These are phyloP conservation scores for Cosmia trapezina DNA, from an alignment of 2,888 invertebrate genomes.

Conservation along the genomic window DNA sequence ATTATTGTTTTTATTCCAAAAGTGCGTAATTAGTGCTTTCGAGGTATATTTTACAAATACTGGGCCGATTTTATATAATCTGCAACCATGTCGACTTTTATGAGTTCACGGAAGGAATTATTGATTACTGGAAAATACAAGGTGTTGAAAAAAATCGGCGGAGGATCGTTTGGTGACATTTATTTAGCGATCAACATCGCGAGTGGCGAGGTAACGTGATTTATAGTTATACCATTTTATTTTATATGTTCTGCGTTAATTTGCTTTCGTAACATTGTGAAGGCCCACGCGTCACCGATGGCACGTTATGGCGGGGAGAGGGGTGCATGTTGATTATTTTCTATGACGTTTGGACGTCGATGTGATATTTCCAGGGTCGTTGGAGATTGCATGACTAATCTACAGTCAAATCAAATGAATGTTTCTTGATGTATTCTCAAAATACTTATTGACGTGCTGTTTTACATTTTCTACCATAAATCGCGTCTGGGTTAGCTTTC, in stretches of 20 bases:
- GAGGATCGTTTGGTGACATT: slow-evolving; percentile 99
- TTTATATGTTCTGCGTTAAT: slow-evolving; percentile 52
- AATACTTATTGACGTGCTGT: slow-evolving; percentile 6
- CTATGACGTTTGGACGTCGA: slow-evolving; percentile 68
- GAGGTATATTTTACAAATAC: slow-evolving; percentile 71
- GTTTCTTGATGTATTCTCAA: slow-evolving; percentile 30
- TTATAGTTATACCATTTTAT: slow-evolving; percentile 57
- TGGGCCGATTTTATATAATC: slow-evolving; percentile 70
- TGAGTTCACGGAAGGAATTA: slow-evolving; percentile 91
- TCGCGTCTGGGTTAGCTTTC: slow-evolving; percentile 54
- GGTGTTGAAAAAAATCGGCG: slow-evolving; percentile 98
- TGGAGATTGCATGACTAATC: slow-evolving; percentile 67
- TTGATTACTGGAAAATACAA: slow-evolving; percentile 98
- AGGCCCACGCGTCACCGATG: slow-evolving; percentile 67
- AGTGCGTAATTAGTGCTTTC: slow-evolving; percentile 79
- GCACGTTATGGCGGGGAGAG: slow-evolving; percentile 68
- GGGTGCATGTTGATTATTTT: slow-evolving; percentile 72
- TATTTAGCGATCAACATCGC: slow-evolving; percentile 98
- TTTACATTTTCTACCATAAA: slow-evolving; percentile 44
- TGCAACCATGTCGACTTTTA: slow-evolving; percentile 71
- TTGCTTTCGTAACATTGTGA: slow-evolving; percentile 60
- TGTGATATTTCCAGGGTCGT: slow-evolving; percentile 71
- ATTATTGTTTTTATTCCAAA: slow-evolving; percentile 77
- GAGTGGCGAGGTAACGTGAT: slow-evolving; percentile 94
- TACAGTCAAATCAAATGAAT: slow-evolving; percentile 47